A percentile compares a stretch with the other conserved stretches of the same genome.
Conservation (phyloP, 2,888 invertebrate genomes). For the Criorhina ranunculi region DNA sequence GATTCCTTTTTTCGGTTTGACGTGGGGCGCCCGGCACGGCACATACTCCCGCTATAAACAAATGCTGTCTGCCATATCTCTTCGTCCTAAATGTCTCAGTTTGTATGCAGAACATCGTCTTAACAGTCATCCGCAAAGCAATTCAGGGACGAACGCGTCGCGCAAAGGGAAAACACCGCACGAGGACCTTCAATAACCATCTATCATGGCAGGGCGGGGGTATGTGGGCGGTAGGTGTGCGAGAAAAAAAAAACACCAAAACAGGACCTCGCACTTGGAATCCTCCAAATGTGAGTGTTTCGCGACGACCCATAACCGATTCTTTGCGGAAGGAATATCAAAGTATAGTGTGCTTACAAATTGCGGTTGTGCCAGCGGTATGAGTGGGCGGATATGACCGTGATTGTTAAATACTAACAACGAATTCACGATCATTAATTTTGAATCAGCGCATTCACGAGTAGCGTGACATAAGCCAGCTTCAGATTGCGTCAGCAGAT, state of each 20-base stretch:
- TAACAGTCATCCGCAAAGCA: constrained; percentile 60
- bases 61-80: constrained; percentile 58
- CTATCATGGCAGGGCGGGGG: constrained; percentile 30
- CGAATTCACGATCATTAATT: constrained; percentile 68
- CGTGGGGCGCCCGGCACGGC: background rate
- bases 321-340: constrained; percentile 64
- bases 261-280: constrained; percentile 13
- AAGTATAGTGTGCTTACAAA: constrained; percentile 30
- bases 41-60: constrained; percentile 38
- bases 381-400: constrained; percentile 13
- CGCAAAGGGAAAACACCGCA: constrained; percentile 32
- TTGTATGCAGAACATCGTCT: constrained; percentile 67
- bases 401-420: constrained; percentile 65
- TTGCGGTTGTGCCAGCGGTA: constrained; percentile 1
- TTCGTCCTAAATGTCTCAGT: constrained; percentile 65
- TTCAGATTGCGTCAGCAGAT: constrained; percentile 39
- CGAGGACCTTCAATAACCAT: constrained; percentile 53
- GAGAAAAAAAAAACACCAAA: background rate
- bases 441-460: constrained; percentile 54
- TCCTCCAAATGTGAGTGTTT: constrained; percentile 20
- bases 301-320: constrained; percentile 66
- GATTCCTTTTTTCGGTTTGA: constrained; percentile 32
- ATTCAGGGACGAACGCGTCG: constrained; percentile 38
- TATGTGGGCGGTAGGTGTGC: background rate
- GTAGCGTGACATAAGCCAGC: constrained; percentile 49